Evolutionary conservation across 2,888 invertebrate genomes (phyloP).

Genomic region (Ectropis crepuscularia): DNA sequence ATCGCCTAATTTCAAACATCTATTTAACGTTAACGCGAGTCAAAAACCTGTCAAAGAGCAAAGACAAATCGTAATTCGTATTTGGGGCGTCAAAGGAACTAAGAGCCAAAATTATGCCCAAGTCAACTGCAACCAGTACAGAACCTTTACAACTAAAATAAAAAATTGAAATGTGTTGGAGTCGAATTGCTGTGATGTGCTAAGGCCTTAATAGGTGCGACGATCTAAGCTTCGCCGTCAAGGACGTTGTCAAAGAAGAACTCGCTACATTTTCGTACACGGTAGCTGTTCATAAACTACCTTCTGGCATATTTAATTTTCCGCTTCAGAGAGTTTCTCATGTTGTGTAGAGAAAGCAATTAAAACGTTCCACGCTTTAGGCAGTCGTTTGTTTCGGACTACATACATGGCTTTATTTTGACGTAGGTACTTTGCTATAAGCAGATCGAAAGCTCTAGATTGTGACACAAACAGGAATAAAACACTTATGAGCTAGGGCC

Average conservation of each 20-base stretch:
- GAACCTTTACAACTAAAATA: too few species aligned
- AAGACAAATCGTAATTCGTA: too few species aligned
- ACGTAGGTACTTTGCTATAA: constrained; percentile 1
- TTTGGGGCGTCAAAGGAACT: too few species aligned
- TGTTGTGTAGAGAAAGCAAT: constrained; percentile 38
- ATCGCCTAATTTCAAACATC: too few species aligned
- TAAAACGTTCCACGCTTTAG: constrained; percentile 38
- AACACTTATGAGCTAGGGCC: too few species aligned
- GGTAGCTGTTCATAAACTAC: constrained; percentile 29
- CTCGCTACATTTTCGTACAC: constrained; percentile 30
- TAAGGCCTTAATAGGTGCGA: constrained; percentile 20
- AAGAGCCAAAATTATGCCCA: too few species aligned
- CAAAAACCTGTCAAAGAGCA: too few species aligned
- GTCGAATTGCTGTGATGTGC: too few species aligned
- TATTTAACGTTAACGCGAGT: too few species aligned
- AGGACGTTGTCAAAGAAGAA: constrained; percentile 41
- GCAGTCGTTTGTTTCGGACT: constrained; percentile 20
- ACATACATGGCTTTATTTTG: constrained; percentile 9
- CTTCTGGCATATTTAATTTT: constrained; percentile 41
- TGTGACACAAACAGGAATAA: too few species aligned
- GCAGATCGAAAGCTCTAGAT: neutral
- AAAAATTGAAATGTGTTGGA: too few species aligned
- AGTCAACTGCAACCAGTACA: too few species aligned
- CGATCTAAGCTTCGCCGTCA: constrained; percentile 24
- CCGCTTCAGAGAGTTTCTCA: constrained; percentile 35